Evolutionary conservation across 2,797 vertebrate species (phyloP), one percentile per base, ranked within the genome.

Genomic region (Aldrovandia affinis): DNA sequence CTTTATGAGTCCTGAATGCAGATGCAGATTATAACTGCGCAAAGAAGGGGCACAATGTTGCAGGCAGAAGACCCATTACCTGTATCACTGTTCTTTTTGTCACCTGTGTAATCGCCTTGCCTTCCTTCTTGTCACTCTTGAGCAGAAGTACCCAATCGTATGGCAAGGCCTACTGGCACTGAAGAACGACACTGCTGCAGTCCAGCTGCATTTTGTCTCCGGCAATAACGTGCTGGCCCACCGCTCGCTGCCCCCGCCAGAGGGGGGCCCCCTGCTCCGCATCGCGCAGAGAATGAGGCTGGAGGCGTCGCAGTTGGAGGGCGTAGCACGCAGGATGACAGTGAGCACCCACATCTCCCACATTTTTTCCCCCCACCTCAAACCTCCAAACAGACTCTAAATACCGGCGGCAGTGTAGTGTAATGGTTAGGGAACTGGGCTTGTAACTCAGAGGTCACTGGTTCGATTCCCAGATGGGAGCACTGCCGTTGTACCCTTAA

Each of bases 271-370:
- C 25, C 97, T 98, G 0, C 96, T 99, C 88, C 94, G 98, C 20
- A 99, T 99, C 1, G 98, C 98, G 14, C 98, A 99, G 94, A 96
- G 98, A 90, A 99, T 99, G 98, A 96, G 98, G 28, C 95, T 99
- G 0, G 98, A 99, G 92, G 96, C 95, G 9, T 97, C 97, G 0
- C 98, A 99, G 92, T 93, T 99, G 81, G 98, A 99, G 86, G 97
- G 98, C 0, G 98, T 99, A 20, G 96, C 98, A 0, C 96, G 98
- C 36, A 96, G 98, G 33, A 99, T 99, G 98, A 98, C 95, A 91
- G 98, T 99, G 90, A 95, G 97, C 77, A n/a, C 57, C 7, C 47
- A 70, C n/a, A 54, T 4, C 22, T 73, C 6, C 52, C 80, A 2
- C 15, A 78, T 81, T 12, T 6, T 50, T 5, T 50, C 47, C 0